Conservation (phyloP, 23 tunicate species). For the Pegea sp. region DNA sequence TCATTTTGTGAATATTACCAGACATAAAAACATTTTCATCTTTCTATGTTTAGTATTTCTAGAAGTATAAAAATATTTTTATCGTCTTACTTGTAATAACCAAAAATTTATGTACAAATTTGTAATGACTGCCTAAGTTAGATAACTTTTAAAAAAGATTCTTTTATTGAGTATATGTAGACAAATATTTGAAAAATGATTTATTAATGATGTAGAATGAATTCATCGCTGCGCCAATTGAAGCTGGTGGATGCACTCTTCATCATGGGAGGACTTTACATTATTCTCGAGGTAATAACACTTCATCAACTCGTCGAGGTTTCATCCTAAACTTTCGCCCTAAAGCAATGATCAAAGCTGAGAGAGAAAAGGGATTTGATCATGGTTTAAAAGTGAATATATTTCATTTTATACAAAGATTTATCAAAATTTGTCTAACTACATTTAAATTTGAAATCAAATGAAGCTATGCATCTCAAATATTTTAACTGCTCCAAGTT, state of each 20-base stretch:
- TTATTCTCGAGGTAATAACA: constrained; percentile 51
- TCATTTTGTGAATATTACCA: too few species aligned
- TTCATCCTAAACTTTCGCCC: constrained; percentile 47
- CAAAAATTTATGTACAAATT: neutral
- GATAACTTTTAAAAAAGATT: neutral
- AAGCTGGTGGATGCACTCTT: constrained; percentile 35
- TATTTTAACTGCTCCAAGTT: too few species aligned
- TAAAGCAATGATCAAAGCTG: constrained; percentile 20
- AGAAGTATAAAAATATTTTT: too few species aligned
- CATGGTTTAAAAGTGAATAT: constrained; percentile 13
- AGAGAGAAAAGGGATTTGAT: constrained; percentile 41
- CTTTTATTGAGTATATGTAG: neutral
- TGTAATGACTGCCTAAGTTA: neutral
- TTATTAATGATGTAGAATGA: constrained; percentile 6
- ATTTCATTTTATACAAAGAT: too few species aligned
- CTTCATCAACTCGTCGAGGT: constrained; percentile 20
- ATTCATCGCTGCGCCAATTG: constrained; percentile 23
- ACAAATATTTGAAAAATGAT: neutral
- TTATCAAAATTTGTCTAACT: too few species aligned
- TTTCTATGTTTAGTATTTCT: too few species aligned
- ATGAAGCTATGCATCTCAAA: too few species aligned
- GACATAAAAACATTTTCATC: too few species aligned
- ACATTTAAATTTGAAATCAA: too few species aligned
- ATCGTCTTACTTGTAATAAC: too few species aligned
- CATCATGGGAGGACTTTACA: constrained; percentile 75